phyloP scores from a whole-genome alignment of 2,113 vertebrate genomes.

The Saimiri boliviensis region DNA sequence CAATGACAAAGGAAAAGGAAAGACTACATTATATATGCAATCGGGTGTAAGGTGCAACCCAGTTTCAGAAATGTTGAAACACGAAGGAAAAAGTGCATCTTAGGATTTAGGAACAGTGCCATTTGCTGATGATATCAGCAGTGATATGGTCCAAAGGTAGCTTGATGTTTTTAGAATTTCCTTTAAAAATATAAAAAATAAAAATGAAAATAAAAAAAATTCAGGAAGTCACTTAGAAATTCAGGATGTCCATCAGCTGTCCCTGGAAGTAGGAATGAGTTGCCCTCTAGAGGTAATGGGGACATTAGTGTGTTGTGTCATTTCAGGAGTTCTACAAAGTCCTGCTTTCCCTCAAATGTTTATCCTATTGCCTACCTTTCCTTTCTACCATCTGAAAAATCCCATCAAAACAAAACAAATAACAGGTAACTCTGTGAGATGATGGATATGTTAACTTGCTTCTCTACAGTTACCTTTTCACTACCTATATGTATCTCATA shows the following conservation, averaged over 20 bases:
- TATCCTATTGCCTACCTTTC: not conserved
- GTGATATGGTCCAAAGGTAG: not conserved
- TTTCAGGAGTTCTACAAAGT: not conserved
- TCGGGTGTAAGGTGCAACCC: not conserved
- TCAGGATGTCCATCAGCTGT: not conserved
- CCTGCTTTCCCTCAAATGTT: not conserved
- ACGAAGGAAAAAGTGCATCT: not conserved
- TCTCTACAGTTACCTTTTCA: not conserved
- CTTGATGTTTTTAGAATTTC: not conserved
- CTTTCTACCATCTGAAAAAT: not conserved
- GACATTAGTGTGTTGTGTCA: not conserved
- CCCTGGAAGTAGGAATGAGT: not conserved
- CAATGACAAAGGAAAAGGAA: not conserved
- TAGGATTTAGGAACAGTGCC: not conserved
- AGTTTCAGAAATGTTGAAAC: slow-evolving; percentile 11
- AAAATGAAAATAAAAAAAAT: not conserved
- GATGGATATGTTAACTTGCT: not conserved
- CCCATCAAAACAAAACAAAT: not conserved
- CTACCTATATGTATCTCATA: too few species aligned
- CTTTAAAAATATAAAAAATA: not conserved
- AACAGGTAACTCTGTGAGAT: not conserved
- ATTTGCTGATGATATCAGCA: not conserved
- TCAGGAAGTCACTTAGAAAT: not conserved
- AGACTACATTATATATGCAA: not conserved
- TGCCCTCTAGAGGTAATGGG: not conserved